Percentiles rank a stretch among this genome's conserved stretches.
These are phyloP conservation scores for Guaruba guarouba DNA, from an alignment of 2,113 vertebrate species.

Conservation along the genomic window DNA sequence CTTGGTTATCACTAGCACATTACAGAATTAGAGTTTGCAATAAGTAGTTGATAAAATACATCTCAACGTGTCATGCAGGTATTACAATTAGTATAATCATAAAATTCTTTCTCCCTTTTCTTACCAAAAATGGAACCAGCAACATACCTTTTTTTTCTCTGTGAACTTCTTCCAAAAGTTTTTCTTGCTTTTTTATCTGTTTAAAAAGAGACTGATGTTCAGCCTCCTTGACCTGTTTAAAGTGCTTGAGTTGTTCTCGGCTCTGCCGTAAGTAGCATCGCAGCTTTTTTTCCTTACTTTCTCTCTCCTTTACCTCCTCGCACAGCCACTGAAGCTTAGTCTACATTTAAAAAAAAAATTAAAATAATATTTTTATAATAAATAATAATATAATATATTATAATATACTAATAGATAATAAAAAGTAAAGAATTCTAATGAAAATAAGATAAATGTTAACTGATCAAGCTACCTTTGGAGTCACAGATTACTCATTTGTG, in stretches of 20 bases:
- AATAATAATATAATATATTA: no score
- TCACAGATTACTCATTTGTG: neutral
- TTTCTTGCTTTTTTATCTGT: constrained; percentile 85
- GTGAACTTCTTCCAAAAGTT: constrained; percentile 80
- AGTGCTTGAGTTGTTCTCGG: constrained; percentile 80
- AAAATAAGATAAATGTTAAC: neutral
- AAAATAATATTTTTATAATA: neutral
- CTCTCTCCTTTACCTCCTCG: constrained; percentile 86
- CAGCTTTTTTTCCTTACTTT: constrained; percentile 78
- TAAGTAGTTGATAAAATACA: neutral
- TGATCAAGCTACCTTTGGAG: neutral
- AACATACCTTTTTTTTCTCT: constrained; percentile 86
- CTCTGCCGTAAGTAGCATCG: constrained; percentile 76
- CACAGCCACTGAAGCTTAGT: constrained; percentile 88
- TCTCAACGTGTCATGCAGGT: neutral
- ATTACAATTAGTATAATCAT: neutral
- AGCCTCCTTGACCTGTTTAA: constrained; percentile 77
- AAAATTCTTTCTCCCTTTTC: neutral
- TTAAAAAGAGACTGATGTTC: constrained; percentile 81
- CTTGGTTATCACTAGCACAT: neutral
- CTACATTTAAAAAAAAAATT: constrained; percentile 23
- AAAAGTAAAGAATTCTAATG: neutral
- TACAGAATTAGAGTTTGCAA: neutral
- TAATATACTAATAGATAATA: neutral
- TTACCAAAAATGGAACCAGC: neutral